Evolutionary conservation across 2,113 vertebrate genomes (phyloP).

Genomic region (Crotalus viridis): DNA sequence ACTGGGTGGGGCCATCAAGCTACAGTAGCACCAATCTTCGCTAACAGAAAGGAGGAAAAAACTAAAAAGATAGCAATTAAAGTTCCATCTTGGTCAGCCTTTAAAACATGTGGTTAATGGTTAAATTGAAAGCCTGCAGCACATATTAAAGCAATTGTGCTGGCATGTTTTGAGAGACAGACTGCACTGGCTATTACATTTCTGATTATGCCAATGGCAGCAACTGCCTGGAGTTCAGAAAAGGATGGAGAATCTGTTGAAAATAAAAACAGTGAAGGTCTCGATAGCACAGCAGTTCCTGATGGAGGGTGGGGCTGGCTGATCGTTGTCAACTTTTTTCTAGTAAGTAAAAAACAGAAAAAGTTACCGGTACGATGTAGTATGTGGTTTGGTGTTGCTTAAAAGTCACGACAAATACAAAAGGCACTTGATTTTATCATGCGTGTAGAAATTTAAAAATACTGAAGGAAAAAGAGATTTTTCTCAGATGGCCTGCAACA

Average conservation of each 20-base stretch:
- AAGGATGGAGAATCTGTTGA: conserved; percentile 41
- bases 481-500: background rate
- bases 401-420: background rate
- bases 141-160: background rate
- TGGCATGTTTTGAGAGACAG: background rate
- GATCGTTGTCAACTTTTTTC: conserved; percentile 91
- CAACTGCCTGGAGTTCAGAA: background rate
- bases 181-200: background rate
- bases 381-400: background rate
- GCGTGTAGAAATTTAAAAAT: background rate
- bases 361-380: accelerated
- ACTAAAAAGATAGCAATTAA: background rate
- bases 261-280: conserved; percentile 33
- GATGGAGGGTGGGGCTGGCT: conserved; percentile 87
- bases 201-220: accelerated
- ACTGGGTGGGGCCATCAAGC: background rate
- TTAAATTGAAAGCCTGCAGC: background rate
- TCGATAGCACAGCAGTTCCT: conserved; percentile 65
- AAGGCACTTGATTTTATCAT: background rate
- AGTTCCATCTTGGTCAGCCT: background rate
- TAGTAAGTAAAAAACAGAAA: conserved; percentile 70
- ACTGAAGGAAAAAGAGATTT: background rate
- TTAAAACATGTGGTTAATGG: background rate
- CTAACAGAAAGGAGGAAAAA: accelerated
- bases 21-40: background rate